Percentiles rank a stretch among this genome's conserved stretches.
phyloP scores from a whole-genome alignment of 2,797 vertebrate species.

The Siniperca obscura region DNA sequence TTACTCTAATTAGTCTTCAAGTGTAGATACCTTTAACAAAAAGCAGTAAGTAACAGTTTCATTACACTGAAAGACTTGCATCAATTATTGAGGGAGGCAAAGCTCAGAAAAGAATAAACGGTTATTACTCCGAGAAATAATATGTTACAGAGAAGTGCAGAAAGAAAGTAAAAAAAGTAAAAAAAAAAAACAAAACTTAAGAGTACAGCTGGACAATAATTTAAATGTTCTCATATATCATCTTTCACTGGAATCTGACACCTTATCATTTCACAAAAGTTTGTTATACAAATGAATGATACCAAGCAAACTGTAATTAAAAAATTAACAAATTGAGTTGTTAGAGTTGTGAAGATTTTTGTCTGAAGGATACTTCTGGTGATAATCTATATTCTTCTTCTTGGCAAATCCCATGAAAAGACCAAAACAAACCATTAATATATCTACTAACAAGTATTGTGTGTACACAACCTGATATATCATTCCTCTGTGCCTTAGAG shows the following conservation, averaged over 20 bases:
- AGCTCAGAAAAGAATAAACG: background rate
- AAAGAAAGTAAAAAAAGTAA: too few relatives aligned
- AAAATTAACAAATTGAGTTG: too few relatives aligned
- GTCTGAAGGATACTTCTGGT: too few relatives aligned
- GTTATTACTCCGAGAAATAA: background rate
- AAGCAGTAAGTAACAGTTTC: background rate
- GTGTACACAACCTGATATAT: too few relatives aligned
- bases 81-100: background rate
- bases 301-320: background rate
- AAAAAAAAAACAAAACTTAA: too few relatives aligned
- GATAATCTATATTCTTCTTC: too few relatives aligned
- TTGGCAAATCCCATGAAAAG: too few relatives aligned
- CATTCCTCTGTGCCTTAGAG: too few relatives aligned
- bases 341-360: too few relatives aligned
- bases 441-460: too few relatives aligned
- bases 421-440: too few relatives aligned
- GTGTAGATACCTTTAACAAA: background rate
- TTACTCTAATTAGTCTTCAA: background rate
- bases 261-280: background rate
- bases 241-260: background rate
- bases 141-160: too few relatives aligned
- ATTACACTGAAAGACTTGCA: background rate
- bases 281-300: background rate
- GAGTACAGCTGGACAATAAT: background rate
- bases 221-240: background rate